These are phyloP conservation scores for Drosophila gunungcola DNA, from an alignment of 1,140 invertebrate species.

Conservation along the genomic window DNA sequence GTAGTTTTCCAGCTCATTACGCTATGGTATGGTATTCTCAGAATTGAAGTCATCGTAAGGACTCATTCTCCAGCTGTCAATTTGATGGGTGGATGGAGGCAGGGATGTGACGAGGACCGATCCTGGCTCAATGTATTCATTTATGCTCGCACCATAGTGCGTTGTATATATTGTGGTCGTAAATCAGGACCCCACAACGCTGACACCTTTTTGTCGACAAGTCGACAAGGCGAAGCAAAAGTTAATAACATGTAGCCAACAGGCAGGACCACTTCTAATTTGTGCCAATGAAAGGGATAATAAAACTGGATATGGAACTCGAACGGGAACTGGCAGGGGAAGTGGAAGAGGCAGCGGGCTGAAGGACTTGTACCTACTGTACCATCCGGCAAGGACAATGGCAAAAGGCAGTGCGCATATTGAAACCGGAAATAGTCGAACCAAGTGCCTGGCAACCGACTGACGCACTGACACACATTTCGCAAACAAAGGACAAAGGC, in stretches of 20 bases:
- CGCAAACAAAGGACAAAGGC: constrained; percentile 78
- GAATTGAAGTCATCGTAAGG: constrained; percentile 26
- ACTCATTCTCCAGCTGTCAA: constrained; percentile 59
- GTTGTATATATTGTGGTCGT: constrained; percentile 50
- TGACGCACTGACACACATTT: constrained; percentile 83
- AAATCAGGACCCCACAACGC: constrained; percentile 58
- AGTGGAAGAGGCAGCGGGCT: constrained; percentile 11
- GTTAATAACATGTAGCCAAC: constrained; percentile 68
- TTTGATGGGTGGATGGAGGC: constrained; percentile 14
- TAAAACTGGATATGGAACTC: constrained; percentile 38
- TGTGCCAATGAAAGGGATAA: constrained; percentile 58
- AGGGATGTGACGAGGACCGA: constrained; percentile 14
- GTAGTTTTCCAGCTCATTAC: constrained; percentile 57
- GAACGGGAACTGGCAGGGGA: constrained; percentile 16
- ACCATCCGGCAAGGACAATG: constrained; percentile 49
- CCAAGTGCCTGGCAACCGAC: constrained; percentile 80
- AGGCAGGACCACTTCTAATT: constrained; percentile 51
- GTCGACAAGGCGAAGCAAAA: constrained; percentile 69
- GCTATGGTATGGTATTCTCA: neutral
- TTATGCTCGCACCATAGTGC: constrained; percentile 3
- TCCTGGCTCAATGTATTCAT: constrained; percentile 34
- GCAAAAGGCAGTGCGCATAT: constrained; percentile 69
- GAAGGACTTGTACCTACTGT: constrained; percentile 71
- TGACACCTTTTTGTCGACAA: constrained; percentile 63
- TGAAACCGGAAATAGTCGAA: constrained; percentile 81